Base-by-base conservation (phyloP, 2,113 vertebrate species). In the Rhabdornis inornatus region DNA sequence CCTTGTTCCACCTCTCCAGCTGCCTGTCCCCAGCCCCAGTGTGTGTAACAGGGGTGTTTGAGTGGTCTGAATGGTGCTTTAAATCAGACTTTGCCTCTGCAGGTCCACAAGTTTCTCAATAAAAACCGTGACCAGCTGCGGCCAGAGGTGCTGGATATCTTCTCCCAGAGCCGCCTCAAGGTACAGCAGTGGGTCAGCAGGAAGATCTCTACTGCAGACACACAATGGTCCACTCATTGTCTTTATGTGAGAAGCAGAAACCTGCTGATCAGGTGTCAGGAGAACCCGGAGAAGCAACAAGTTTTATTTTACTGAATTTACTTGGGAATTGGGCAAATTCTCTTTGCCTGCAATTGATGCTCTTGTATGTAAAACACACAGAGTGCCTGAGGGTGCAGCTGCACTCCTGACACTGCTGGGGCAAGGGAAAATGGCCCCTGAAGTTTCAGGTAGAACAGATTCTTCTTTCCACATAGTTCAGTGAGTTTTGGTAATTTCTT, bases 81-180 rank as follows among this genome's bases (percentile, higher is more conserved):
- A 35, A 64, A 55, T 71, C 37, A 92, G 60, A 57, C 9, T 91
- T 89, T 97, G 66, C 12, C 27, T 95, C 89, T 78, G 35, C 94
- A 99, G 99, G 99, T 99, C 65, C 99, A 99, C 95, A 99, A 99
- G 57, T 99, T 99, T 92, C 93, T 99, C 80, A 98, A 96, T 93
- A 99, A 99, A 97, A 99, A 99, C 93, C 98, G 98, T 33, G 98
- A 99, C 87, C 98, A 98, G 45, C 98, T 99, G 56, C 97, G 93
- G 55, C 94, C 98, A n/a, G 98, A 99, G 10, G 98, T 98, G 81
- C 94, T 98, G 90, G 98, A 99, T 19, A 97, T 99, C 75, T 98
- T 99, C 64, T 97, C 97, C 63, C 97, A 98, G 80, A 99, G 99
- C 96, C 97, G 87, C 31, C 97, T 98, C 69, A 98, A 99, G 98